phyloP scores from a whole-genome alignment of 2,113 vertebrate species.

The Corythoichthys haematopterus region DNA sequence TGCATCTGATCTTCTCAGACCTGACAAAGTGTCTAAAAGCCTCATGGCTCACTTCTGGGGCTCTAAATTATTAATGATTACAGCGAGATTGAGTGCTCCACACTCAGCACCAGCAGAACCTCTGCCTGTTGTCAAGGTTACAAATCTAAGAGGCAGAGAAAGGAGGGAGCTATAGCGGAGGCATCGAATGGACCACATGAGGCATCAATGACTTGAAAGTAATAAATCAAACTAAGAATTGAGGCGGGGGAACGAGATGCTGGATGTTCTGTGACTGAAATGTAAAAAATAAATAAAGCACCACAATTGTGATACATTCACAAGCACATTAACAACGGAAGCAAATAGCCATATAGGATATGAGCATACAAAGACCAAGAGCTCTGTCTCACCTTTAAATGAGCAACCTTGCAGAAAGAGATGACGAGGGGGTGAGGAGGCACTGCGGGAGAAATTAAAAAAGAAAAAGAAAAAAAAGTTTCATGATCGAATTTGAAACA shows the following conservation, averaged over 20 bases:
- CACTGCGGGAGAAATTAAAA: slow-evolving; percentile 71
- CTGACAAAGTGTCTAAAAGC: slow-evolving; percentile 65
- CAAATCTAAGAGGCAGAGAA: slow-evolving; percentile 62
- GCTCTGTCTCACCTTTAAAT: slow-evolving; percentile 83
- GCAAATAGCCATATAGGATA: slow-evolving; percentile 8
- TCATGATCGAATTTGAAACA: neutral
- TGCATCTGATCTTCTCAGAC: slow-evolving; percentile 56
- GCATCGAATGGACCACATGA: slow-evolving; percentile 54
- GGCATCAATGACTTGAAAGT: slow-evolving; percentile 60
- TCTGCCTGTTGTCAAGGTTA: slow-evolving; percentile 75
- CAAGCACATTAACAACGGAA: slow-evolving; percentile 36
- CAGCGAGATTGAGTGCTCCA: slow-evolving; percentile 65
- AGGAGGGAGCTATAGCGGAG: slow-evolving; percentile 18
- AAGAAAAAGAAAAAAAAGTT: slow-evolving; percentile 25
- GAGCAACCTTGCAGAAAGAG: slow-evolving; percentile 86
- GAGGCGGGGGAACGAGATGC: slow-evolving; percentile 54
- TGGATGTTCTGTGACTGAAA: slow-evolving; percentile 61
- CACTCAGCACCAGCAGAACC: slow-evolving; percentile 62
- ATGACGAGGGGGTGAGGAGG: slow-evolving; percentile 87
- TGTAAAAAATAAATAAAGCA: slow-evolving; percentile 34
- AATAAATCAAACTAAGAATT: slow-evolving; percentile 58
- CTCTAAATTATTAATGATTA: slow-evolving; percentile 77
- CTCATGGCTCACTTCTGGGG: slow-evolving; percentile 66
- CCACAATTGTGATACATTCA: slow-evolving; percentile 50
- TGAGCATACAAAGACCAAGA: neutral